Evolutionary conservation across 2,113 vertebrate genomes (phyloP).

Genomic region (Muntiacus muntjak): DNA sequence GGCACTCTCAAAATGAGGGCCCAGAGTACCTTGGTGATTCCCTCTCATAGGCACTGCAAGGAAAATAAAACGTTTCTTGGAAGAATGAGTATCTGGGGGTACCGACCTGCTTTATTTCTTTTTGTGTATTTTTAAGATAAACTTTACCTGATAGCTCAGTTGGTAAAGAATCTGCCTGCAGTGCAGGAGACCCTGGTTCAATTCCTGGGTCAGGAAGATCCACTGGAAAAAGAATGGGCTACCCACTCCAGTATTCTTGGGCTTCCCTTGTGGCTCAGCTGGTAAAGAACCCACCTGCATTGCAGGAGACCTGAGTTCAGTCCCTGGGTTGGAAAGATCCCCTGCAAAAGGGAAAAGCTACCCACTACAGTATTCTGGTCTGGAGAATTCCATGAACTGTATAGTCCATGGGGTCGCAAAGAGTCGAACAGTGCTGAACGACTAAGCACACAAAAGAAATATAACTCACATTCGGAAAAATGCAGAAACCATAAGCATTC

Average conservation of each 20-base stretch:
- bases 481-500: rapidly evolving
- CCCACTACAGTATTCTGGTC: neutral
- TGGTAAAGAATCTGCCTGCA: neutral
- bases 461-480: rapidly evolving
- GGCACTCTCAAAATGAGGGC: neutral
- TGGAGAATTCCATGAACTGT: neutral
- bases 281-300: neutral
- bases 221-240: neutral
- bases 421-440: rapidly evolving
- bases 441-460: neutral
- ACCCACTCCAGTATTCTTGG: neutral
- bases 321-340: neutral
- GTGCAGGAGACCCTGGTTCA: neutral
- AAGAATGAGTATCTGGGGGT: neutral
- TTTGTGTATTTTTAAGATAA: neutral
- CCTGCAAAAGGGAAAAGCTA: neutral
- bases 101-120: neutral
- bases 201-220: neutral
- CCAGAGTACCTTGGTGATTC: neutral
- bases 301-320: neutral
- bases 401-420: neutral
- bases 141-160: neutral
- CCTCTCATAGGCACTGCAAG: no score
- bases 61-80: neutral
- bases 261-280: neutral